Base-by-base conservation (phyloP, 2,797 vertebrate genomes). In the Alcedo atthis region DNA sequence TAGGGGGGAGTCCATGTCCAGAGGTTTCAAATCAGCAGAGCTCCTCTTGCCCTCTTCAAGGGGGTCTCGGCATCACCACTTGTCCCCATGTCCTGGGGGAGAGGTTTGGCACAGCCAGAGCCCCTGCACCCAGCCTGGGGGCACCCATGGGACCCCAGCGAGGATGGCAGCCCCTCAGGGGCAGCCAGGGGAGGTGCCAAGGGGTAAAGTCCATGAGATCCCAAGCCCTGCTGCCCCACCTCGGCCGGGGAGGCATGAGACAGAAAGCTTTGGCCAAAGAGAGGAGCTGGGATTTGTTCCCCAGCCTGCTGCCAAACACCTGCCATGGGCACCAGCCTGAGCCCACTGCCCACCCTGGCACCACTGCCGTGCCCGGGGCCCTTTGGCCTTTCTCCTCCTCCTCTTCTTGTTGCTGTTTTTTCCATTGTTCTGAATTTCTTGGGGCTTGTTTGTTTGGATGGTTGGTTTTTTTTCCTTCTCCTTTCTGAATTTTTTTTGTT, bases 241-340 rank as follows among this genome's bases (percentile, higher is more conserved):
- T 10, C 1, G 0, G 11, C 70, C 0, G 0, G 59, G 81, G 43
- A 43, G 51, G 57, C 0, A 0, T 3, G 45, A 13, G 4, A 3
- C 54, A 57, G 54, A 37, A 84, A 76, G 82, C 92, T 96, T 88
- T 85, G 87, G 82, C 90, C 61, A 7, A 42, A 77, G 49, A 55
- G 43, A 55, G 42, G 25, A 40, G 22, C 42, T 33, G 45, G 11
- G 15, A 2, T 79, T 49, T 45, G 66, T 26, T 25, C 46, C 42
- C 35, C 69, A 75, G 18, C 4, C 3, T 43, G 32, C 73, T 61
- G 53, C 15, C 0, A 26, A 68, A 64, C 86, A 35, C 10, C 37
- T 11, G 1, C 20, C 1, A 4, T 0, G 26, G 21, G n/a, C 8
- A 1, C 21, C 0, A 61, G 49, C 45, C 70, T 8, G 40, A 22